phyloP scores from a whole-genome alignment of 2,888 invertebrate species.

The Pycnomerus fuliginosus region DNA sequence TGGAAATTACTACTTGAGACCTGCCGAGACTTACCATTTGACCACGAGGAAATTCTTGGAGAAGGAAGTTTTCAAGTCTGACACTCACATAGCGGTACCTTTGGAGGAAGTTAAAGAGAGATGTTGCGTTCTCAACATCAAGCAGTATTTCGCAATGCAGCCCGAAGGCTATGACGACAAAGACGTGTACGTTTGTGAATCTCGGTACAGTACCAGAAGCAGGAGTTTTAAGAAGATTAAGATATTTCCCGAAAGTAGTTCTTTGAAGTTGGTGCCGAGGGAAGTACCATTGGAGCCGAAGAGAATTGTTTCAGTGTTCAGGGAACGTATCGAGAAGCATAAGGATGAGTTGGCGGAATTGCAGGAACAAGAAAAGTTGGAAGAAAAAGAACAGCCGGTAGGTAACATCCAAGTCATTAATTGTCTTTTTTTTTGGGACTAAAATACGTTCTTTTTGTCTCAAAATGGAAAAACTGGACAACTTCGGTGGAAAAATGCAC shows the following conservation, averaged over 20 bases:
- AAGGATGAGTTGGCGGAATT: constrained; percentile 85
- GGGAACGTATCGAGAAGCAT: constrained; percentile 85
- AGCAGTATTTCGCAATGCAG: constrained; percentile 87
- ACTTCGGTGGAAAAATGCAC: no score
- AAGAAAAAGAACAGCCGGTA: constrained; percentile 85
- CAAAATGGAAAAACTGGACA: no score
- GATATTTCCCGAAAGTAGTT: constrained; percentile 68
- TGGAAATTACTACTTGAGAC: constrained; percentile 88
- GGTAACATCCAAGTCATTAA: constrained; percentile 44
- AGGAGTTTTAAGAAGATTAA: constrained; percentile 94
- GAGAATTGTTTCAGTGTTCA: constrained; percentile 89
- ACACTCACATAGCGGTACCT: constrained; percentile 80
- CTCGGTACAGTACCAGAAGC: constrained; percentile 82
- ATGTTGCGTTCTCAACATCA: constrained; percentile 92
- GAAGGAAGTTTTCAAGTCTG: constrained; percentile 96
- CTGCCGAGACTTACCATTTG: constrained; percentile 94
- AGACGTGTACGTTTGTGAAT: constrained; percentile 97
- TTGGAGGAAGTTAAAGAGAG: constrained; percentile 82
- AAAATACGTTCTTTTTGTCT: no score
- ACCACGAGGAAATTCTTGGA: constrained; percentile 94
- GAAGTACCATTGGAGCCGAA: constrained; percentile 79
- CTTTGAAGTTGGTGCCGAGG: constrained; percentile 64
- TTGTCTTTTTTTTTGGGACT: no score
- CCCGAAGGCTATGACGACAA: constrained; percentile 88
- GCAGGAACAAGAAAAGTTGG: constrained; percentile 77